Evolutionary conservation across 1,140 invertebrate genomes (phyloP).

Genomic region (Rhysida immarginata): DNA sequence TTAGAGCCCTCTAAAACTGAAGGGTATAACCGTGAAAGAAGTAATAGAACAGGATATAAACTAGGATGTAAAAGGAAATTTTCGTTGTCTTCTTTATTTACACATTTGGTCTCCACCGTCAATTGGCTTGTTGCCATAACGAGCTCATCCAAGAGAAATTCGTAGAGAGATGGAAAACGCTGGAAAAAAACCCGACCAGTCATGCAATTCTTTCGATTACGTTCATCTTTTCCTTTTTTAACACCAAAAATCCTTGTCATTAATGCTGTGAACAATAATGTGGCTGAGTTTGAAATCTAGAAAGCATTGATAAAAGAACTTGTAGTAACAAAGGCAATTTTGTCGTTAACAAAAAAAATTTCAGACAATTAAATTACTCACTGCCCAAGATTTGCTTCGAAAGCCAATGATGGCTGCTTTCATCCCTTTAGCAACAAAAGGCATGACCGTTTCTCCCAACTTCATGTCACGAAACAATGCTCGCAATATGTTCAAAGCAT

Average conservation of each 20-base stretch:
- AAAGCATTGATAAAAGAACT: background rate
- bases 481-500: slow-evolving; percentile 71
- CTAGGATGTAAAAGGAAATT: slow-evolving; percentile 31
- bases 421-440: slow-evolving; percentile 54
- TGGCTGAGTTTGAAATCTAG: slow-evolving; percentile 59
- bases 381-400: slow-evolving; percentile 56
- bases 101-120: background rate
- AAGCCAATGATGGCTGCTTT: slow-evolving; percentile 57
- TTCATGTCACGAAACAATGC: slow-evolving; percentile 58
- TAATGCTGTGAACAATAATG: slow-evolving; percentile 67
- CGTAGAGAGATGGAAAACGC: slow-evolving; percentile 57
- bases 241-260: slow-evolving; percentile 82
- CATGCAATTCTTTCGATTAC: slow-evolving; percentile 54
- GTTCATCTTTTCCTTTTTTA: slow-evolving; percentile 49
- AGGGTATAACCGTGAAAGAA: slow-evolving; percentile 62
- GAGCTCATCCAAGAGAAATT: slow-evolving; percentile 56
- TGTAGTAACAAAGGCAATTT: background rate
- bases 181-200: slow-evolving; percentile 62
- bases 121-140: slow-evolving; percentile 24
- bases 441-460: slow-evolving; percentile 51
- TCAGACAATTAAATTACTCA: slow-evolving; percentile 30
- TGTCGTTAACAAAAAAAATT: background rate
- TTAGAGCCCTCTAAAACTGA: slow-evolving; percentile 47
- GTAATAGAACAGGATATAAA: slow-evolving; percentile 59
- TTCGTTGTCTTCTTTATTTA: slow-evolving; percentile 26